Evolutionary conservation across 2,888 invertebrate genomes (phyloP), one percentile per base, ranked within the genome.

Genomic region (Gymnosoma rotundatum): DNA sequence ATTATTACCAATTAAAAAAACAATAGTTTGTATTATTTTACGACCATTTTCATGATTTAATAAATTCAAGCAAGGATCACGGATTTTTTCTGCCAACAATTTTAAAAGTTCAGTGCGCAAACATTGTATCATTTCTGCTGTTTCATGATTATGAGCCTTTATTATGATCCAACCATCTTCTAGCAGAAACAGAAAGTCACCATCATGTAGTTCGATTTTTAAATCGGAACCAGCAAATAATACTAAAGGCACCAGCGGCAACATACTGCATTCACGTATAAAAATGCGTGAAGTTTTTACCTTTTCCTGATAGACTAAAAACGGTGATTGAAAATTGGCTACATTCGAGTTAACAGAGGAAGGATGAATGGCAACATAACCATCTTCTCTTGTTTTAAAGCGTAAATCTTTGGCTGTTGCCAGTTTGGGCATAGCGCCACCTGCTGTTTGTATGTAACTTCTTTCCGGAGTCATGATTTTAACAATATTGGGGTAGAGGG

Each of bases 401-500:
- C 94, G 94, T 14, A 97, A 91, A 88, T 97, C 96, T 86, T 94
- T 95, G 0, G 96, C 93, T n/a, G 93, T 94, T 0, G 95, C 94
- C 78, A 95, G 94, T 12, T 95, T 94, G 0, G 96, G 95, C 69
- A 97, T 94, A 0, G 96, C 96, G 0, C 97, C 97, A 2, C 94
- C 94, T 0, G 94, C 94, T 89, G 95, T 95, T 90, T 95, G 94
- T 88, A 95, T 94, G 90, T 95, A 97, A 0, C 95, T 95, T 89
- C 96, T 96, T 87, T 96, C 96, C 0, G 97, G 97, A 0, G 96
- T 96, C 66, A 96, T 92, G 0, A 92, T 95, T 93, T 97, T 96
- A 0, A 97, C 96, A 45, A 99, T 94, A 90, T 98, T 98, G 0
- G 99, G 99, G 92, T 98, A 99, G 21, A 98, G 93, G 0, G 98